Base-by-base conservation (phyloP, 2,797 vertebrate genomes). In the Acanthopagrus latus region DNA sequence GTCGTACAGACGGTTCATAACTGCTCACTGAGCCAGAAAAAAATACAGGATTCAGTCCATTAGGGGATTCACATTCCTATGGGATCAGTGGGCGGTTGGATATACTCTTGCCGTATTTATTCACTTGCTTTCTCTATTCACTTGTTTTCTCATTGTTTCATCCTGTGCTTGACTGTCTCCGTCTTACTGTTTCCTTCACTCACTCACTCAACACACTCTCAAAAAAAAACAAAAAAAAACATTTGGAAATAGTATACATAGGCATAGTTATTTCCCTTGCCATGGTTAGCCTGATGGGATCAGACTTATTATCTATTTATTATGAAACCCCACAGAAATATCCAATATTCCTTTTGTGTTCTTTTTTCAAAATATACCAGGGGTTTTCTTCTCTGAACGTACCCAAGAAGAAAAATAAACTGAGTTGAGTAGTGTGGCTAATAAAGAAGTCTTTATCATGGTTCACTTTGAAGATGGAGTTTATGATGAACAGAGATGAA, bases 61-160 rank as follows among this genome's bases (percentile, higher is more conserved):
- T 55, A 83, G 88, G 77, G 91, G 76, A 91, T 90, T 90, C 72
- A 27, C 60, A 87, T 77, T 90, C 90, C 87, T 68, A n/a, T 43
- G 88, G 91, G 90, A 88, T 75, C 72, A 7, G 56, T 46, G 71
- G 82, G 69, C 74, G 66, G 72, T 86, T 84, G 75, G 52, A 72
- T 69, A 7, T 57, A 48, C 5, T 67, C 60, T 11, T 38, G 41
- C 71, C 51, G 82, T 23, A 47, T 65, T 71, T 68, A 23, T 68
- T 71, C 59, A 44, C 65, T 72, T 60, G 54, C 38, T 52, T 57
- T 68, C n/a, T n/a, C n/a, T 68, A 23, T 68, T 71, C 59, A 44
- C 65, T 72, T 60, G 54, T 27, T 52, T 57, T 68, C 46, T 81
- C 38, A 10, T 58, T 5, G 5, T 62, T 43, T 63, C 43, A 38